Base-by-base conservation (phyloP, 2,113 vertebrate genomes). In the Poeciliopsis retropinna region DNA sequence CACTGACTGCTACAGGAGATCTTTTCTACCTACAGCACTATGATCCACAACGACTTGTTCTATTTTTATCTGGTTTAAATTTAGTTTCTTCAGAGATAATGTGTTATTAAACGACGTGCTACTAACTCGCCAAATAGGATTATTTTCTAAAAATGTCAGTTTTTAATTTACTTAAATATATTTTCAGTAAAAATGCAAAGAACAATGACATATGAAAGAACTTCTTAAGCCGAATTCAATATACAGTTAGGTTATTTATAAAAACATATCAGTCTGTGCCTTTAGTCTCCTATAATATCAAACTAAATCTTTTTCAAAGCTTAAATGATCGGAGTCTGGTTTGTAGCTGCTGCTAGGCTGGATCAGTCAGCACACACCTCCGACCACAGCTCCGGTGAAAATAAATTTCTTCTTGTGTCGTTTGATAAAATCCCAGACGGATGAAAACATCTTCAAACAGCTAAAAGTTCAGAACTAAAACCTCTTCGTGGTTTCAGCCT, bases 331-430 rank as follows among this genome's bases (percentile, higher is more conserved):
- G 25, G 11, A 73, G 39, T 51, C 30, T 8, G 74, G 47, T 22
- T 47, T 25, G 70, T 2, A 41, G 67, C 68, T 76, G 60, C 0
- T 25, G 78, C 83, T 87, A 88, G 77, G 64, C 71, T 19, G 28
- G 17, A 9, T 15, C 29, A 31, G 41, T 28, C n/a, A 47, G 27
- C 47, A 44, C 15, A 85, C 92, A 98, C 97, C 97, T 94, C 97
- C 97, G 39, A 96, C 92, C 70, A 96, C 90, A 17, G 95, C 96
- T 84, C 97, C 97, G 54, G 96, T 79, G 78, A 96, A 95, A 69
- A 99, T 92, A 76, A 96, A 97, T 70, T 98, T 99, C 93, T 92
- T 96, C 91, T 95, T 98, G 85, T 99, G 98, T 29, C 97, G 96
- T 91, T 97, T 98, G 11, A 98, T 78, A 84, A 98, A 99, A 90